Evolutionary conservation across 2,888 invertebrate genomes (phyloP).

Genomic region (Margaritifera margaritifera): DNA sequence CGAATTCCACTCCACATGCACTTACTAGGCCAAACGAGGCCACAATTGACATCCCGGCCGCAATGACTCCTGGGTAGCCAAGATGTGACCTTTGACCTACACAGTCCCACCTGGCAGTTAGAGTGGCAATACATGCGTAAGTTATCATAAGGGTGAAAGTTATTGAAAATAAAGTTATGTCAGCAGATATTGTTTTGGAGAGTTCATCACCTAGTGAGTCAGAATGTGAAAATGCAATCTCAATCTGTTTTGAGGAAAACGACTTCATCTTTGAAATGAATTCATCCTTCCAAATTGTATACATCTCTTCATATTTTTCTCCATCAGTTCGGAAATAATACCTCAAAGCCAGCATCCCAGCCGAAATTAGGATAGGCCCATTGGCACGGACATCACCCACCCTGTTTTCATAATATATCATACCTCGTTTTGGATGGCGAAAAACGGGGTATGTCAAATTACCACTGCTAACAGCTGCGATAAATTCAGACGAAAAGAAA

Average conservation of each 20-base stretch:
- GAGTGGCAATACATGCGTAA: slow-evolving; percentile 33
- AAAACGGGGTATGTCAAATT: slow-evolving; percentile 8
- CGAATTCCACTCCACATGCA: slow-evolving; percentile 44
- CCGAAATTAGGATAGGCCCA: not conserved
- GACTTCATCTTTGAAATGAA: not conserved
- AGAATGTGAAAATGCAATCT: slow-evolving; percentile 24
- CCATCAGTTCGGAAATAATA: slow-evolving; percentile 8
- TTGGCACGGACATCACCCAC: slow-evolving; percentile 13
- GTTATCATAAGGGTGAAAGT: slow-evolving; percentile 42
- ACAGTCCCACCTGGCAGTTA: slow-evolving; percentile 24
- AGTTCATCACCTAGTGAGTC: slow-evolving; percentile 35
- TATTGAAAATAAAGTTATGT: slow-evolving; percentile 30
- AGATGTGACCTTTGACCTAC: slow-evolving; percentile 38
- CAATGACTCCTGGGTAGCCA: slow-evolving; percentile 43
- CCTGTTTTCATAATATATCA: slow-evolving; percentile 2
- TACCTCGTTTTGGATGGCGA: slow-evolving; percentile 1
- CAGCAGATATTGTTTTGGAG: slow-evolving; percentile 30
- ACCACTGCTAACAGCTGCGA: slow-evolving; percentile 1
- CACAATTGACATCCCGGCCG: slow-evolving; percentile 50
- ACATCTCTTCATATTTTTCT: not conserved
- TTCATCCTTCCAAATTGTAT: not conserved
- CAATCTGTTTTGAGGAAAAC: slow-evolving; percentile 9
- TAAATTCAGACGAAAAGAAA: slow-evolving; percentile 4
- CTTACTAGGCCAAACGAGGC: slow-evolving; percentile 51
- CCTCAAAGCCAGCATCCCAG: not conserved